Percentiles rank a stretch among this genome's conserved stretches.
These are phyloP conservation scores for Steatocranus sp. DNA, from an alignment of 2,797 vertebrate genomes.

Conservation along the genomic window DNA sequence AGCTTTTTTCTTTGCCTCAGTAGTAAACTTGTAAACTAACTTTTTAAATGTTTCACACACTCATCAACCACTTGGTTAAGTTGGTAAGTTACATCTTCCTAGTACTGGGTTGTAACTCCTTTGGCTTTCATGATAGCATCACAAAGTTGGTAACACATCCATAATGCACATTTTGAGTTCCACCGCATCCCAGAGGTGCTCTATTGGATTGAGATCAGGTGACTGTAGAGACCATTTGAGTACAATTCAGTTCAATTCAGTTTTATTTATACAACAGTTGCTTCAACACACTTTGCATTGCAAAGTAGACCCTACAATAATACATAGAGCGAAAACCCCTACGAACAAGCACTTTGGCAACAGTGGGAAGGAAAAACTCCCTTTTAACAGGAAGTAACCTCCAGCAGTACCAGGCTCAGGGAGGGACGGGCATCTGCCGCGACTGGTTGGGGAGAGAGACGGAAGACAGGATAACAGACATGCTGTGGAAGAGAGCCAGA, in stretches of 20 bases:
- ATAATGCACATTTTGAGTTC: background rate
- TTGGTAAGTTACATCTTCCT: background rate
- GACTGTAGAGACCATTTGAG: background rate
- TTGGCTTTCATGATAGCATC: background rate
- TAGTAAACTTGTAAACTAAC: background rate
- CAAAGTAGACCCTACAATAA: background rate
- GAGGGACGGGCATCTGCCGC: fast-evolving
- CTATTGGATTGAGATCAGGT: background rate
- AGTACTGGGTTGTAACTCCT: background rate
- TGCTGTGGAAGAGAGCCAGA: background rate
- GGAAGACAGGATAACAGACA: background rate
- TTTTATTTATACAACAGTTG: background rate
- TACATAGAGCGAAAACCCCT: background rate
- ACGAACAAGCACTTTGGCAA: background rate
- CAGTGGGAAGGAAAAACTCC: background rate
- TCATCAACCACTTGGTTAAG: background rate
- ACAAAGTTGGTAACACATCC: background rate
- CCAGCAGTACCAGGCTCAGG: background rate
- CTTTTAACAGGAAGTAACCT: background rate
- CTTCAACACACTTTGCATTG: background rate
- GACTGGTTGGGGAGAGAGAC: fast-evolving
- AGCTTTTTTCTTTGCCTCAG: background rate
- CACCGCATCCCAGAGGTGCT: background rate
- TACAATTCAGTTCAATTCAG: background rate
- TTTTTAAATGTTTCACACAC: background rate